Conservation (phyloP, 2,113 vertebrate species). For the Aptenodytes patagonicus region DNA sequence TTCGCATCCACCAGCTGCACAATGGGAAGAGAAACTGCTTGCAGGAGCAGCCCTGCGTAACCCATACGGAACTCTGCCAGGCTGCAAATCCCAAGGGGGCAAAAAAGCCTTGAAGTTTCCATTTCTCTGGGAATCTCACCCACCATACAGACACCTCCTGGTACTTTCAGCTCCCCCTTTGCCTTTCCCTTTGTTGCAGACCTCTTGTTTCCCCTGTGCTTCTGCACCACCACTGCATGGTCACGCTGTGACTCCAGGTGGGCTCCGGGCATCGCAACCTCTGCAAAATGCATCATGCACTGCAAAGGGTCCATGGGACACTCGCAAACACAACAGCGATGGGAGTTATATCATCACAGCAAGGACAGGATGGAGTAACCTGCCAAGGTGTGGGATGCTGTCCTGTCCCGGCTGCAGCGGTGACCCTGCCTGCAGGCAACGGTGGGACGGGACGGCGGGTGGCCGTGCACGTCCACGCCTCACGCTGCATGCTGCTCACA, state of each 20-base stretch:
- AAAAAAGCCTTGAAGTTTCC: background rate
- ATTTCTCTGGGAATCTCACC: background rate
- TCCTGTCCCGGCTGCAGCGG: background rate
- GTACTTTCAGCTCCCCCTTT: background rate
- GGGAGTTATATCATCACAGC: fast-evolving
- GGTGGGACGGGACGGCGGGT: fast-evolving
- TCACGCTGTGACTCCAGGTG: background rate
- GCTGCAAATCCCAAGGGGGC: background rate
- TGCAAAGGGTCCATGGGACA: fast-evolving
- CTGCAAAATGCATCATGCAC: background rate
- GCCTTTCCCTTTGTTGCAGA: background rate
- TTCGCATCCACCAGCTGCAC: background rate
- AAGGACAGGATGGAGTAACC: background rate
- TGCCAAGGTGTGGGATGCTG: background rate
- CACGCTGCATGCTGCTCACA: background rate
- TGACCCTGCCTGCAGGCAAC: background rate
- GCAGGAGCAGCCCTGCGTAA: background rate
- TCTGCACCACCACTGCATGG: background rate
- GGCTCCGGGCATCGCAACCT: background rate
- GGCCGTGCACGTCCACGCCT: background rate
- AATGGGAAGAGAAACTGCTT: background rate
- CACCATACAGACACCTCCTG: background rate
- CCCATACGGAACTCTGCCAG: background rate
- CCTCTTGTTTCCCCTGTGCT: fast-evolving
- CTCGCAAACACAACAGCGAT: fast-evolving